These are phyloP conservation scores for Conchocele bisecta DNA, from an alignment of 2,888 invertebrate genomes.

Conservation along the genomic window DNA sequence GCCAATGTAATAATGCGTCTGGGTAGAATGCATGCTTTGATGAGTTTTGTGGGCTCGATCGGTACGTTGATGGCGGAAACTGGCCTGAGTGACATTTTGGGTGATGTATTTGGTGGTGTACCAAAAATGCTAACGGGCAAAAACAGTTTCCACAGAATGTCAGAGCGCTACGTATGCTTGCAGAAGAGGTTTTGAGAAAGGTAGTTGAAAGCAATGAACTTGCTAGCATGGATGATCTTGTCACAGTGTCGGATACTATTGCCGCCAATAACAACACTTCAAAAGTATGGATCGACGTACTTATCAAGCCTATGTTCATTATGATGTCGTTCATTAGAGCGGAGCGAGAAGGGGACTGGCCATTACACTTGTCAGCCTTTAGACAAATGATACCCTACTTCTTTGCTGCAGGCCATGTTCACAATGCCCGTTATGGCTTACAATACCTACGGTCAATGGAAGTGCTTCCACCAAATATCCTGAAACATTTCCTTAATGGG, in stretches of 20 bases:
- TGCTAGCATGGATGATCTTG: constrained; percentile 18
- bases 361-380: constrained; percentile 53
- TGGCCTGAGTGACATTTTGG: constrained; percentile 56
- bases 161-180: constrained; percentile 29
- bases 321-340: constrained; percentile 56
- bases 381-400: constrained; percentile 58
- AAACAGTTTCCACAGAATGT: constrained; percentile 46
- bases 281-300: constrained; percentile 48
- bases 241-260: constrained; percentile 30
- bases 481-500: no score
- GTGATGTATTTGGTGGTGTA: constrained; percentile 57
- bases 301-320: constrained; percentile 58
- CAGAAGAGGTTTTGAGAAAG: constrained; percentile 37
- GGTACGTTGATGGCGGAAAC: constrained; percentile 57
- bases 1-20: constrained; percentile 41
- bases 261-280: constrained; percentile 3
- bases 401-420: constrained; percentile 57
- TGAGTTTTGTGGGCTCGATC: constrained; percentile 62
- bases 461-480: constrained; percentile 39
- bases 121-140: constrained; percentile 60
- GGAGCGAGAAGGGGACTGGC: constrained; percentile 57
- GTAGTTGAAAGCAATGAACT: no score
- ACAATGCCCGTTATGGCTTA: constrained; percentile 57
- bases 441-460: constrained; percentile 60
- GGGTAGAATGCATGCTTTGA: constrained; percentile 64